Percentiles rank a stretch among this genome's conserved stretches.
Conservation (phyloP, 2,888 invertebrate genomes). For the Eilema depressum region DNA sequence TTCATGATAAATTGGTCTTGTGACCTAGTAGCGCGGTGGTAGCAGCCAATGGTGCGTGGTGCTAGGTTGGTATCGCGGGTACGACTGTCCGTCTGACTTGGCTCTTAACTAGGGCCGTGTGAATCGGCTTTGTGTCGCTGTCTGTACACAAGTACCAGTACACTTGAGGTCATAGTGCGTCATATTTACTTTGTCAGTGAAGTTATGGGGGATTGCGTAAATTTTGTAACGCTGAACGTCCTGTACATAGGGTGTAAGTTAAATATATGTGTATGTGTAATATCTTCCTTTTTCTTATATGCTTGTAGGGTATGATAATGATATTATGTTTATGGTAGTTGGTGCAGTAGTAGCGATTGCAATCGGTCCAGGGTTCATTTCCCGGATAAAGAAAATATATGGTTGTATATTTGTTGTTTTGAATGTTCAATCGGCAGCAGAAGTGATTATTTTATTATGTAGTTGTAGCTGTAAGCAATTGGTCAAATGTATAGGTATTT, state of each 20-base stretch:
- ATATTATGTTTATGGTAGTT: background rate
- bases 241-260: background rate
- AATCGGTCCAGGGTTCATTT: background rate
- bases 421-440: too few relatives aligned
- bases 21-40: slow-evolving; percentile 56
- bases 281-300: background rate
- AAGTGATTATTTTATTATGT: too few relatives aligned
- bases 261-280: background rate
- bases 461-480: too few relatives aligned
- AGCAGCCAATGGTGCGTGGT: slow-evolving; percentile 78
- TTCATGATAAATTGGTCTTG: slow-evolving; percentile 71
- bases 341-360: background rate
- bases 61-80: slow-evolving; percentile 72
- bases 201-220: slow-evolving; percentile 34
- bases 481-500: too few relatives aligned
- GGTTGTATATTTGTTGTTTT: too few relatives aligned
- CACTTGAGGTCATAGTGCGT: slow-evolving; percentile 54
- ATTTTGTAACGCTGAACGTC: background rate
- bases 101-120: slow-evolving; percentile 77
- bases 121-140: slow-evolving; percentile 73
- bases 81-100: slow-evolving; percentile 69
- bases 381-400: too few relatives aligned
- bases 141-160: slow-evolving; percentile 44
- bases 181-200: slow-evolving; percentile 39
- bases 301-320: background rate